These are phyloP conservation scores for Zoanthus solanderi DNA, from an alignment of 92 coral and sea anemone genomes.

Conservation along the genomic window DNA sequence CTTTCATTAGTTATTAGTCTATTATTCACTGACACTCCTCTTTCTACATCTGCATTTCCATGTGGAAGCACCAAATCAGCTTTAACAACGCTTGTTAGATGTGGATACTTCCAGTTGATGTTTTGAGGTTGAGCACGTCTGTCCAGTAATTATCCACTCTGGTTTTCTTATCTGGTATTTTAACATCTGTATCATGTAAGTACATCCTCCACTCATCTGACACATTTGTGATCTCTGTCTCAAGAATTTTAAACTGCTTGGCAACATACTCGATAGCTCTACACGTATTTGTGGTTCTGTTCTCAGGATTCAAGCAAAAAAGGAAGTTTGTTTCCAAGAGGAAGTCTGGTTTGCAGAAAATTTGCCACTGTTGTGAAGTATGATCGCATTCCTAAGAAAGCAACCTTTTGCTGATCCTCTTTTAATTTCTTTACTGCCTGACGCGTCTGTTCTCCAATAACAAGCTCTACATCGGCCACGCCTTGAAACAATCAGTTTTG, in stretches of 20 bases:
- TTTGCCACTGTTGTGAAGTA: not conserved
- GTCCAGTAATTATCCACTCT: slow-evolving; percentile 55
- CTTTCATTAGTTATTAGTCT: slow-evolving; percentile 30
- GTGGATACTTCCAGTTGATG: slow-evolving; percentile 53
- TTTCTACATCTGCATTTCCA: slow-evolving; percentile 50
- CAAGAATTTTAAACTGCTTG: slow-evolving; percentile 30
- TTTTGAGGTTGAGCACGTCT: slow-evolving; percentile 34
- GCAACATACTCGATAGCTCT: slow-evolving; percentile 42
- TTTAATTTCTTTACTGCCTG: not conserved
- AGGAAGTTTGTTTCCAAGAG: slow-evolving; percentile 7
- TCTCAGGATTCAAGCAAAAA: slow-evolving; percentile 6
- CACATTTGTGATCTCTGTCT: slow-evolving; percentile 41
- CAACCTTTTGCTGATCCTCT: slow-evolving; percentile 3
- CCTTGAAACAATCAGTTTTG: not conserved
- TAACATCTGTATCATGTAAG: slow-evolving; percentile 48
- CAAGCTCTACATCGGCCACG: slow-evolving; percentile 1
- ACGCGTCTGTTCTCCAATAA: not conserved
- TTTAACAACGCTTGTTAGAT: slow-evolving; percentile 41
- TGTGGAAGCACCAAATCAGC: slow-evolving; percentile 48
- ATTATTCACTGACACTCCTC: slow-evolving; percentile 40
- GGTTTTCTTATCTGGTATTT: slow-evolving; percentile 42
- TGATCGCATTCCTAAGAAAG: not conserved
- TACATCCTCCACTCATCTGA: slow-evolving; percentile 48
- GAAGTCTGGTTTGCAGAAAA: slow-evolving; percentile 10
- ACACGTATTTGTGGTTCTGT: not conserved